A percentile compares a stretch with the other conserved stretches of the same genome.
These are phyloP conservation scores for Abrostola triplasia DNA, from an alignment of 2,888 invertebrate species.

Conservation along the genomic window DNA sequence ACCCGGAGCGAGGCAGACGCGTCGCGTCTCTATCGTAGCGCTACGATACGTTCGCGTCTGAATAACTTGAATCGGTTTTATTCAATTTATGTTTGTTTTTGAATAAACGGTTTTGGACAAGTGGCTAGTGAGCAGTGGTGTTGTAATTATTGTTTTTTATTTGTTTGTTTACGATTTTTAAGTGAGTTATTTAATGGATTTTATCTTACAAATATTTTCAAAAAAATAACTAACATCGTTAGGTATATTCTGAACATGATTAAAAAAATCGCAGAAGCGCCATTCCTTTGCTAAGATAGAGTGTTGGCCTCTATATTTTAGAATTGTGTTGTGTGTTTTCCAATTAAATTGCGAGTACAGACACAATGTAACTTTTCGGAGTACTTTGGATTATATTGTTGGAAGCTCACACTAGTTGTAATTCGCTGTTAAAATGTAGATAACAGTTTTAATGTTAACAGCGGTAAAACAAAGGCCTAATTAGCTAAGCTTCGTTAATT, in stretches of 20 bases:
- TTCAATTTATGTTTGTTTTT: constrained; percentile 36
- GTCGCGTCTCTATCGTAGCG: constrained; percentile 35
- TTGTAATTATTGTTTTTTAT: constrained; percentile 59
- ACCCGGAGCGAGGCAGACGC: constrained; percentile 67
- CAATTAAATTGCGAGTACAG: constrained; percentile 22
- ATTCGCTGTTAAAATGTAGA: constrained; percentile 5
- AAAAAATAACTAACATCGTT: not conserved
- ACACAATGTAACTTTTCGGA: constrained; percentile 45
- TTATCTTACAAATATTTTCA: not conserved
- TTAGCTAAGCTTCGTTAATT: constrained; percentile 14
- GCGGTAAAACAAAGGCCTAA: constrained; percentile 20
- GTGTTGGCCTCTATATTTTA: constrained; percentile 13
- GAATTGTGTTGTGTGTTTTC: constrained; percentile 27
- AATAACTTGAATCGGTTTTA: constrained; percentile 40
- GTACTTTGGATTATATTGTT: constrained; percentile 21
- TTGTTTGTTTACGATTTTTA: constrained; percentile 14
- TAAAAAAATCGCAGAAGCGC: not conserved
- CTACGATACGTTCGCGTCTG: constrained; percentile 35
- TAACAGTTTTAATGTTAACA: constrained; percentile 6
- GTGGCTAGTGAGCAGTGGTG: constrained; percentile 50
- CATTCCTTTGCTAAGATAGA: not conserved
- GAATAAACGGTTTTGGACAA: constrained; percentile 23
- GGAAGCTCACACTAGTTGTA: constrained; percentile 19
- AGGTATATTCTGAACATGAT: not conserved
- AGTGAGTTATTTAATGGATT: constrained; percentile 35